Percentiles rank a stretch among this genome's conserved stretches.
Evolutionary conservation across 2,888 invertebrate species (phyloP).

Genomic region (Campaea margaritaria): DNA sequence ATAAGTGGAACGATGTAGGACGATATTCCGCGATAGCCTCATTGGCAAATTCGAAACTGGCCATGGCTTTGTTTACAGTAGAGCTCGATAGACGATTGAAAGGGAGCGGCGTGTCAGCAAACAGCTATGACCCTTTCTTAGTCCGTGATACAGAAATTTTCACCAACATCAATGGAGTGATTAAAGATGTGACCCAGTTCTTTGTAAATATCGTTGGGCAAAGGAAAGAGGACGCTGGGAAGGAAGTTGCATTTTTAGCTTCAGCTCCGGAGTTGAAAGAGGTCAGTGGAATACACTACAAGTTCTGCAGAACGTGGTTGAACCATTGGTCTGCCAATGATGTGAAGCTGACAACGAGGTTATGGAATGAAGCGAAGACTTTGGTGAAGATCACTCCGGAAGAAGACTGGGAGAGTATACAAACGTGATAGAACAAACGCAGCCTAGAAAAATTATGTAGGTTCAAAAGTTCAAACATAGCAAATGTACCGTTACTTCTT

Average conservation of each 20-base stretch:
- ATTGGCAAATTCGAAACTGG: constrained; percentile 83
- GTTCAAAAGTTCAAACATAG: no score
- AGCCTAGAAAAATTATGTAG: no score
- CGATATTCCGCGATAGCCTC: constrained; percentile 58
- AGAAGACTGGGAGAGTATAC: constrained; percentile 66
- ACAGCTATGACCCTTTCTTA: constrained; percentile 85
- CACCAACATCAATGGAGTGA: constrained; percentile 52
- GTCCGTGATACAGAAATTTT: constrained; percentile 68
- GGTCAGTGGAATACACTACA: constrained; percentile 67
- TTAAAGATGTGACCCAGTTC: constrained; percentile 53
- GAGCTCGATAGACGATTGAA: constrained; percentile 84
- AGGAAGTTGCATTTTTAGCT: constrained; percentile 67
- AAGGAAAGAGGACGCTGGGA: constrained; percentile 66
- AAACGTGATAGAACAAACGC: not conserved
- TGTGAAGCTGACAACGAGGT: constrained; percentile 49
- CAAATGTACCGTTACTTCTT: no score
- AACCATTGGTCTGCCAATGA: constrained; percentile 68
- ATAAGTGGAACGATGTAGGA: constrained; percentile 70
- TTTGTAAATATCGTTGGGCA: constrained; percentile 66
- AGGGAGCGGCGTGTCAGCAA: constrained; percentile 86
- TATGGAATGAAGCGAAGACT: constrained; percentile 70
- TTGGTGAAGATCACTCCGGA: constrained; percentile 60
- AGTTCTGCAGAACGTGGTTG: constrained; percentile 64
- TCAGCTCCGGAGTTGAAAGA: constrained; percentile 57
- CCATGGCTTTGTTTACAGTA: constrained; percentile 85